Evolutionary conservation across 2,888 invertebrate genomes (phyloP), one percentile per base, ranked within the genome.

Genomic region (Chloromyia formosa): DNA sequence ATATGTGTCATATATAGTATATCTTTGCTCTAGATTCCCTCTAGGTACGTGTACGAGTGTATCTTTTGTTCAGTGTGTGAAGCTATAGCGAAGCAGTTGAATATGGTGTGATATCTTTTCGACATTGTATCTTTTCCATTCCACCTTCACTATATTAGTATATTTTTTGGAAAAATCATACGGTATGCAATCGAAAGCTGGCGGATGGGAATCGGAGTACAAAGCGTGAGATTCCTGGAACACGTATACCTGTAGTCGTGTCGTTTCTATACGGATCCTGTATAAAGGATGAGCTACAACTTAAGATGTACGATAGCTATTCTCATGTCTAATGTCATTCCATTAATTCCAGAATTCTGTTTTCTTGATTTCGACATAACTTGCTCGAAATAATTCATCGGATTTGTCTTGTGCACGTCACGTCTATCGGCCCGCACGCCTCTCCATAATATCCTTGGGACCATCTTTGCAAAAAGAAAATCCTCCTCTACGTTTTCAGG

Each of bases 261-360:
- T 5, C 2, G 27, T 62, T 40, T 62, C 62, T 62, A 23, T 40
- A 62, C 16, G 62, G 40, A 62, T 62, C 62, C 27, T 7, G 27
- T 40, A 62, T 62, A 62, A 62, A 62, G 18, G 35, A 62, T 62
- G 62, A 40, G 27, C 27, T 4, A 23, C 2, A 62, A 23, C 40
- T 62, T 27, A 62, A n/a, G 40, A 62, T 40, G 10, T 22, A 62
- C 27, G 62, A 62, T 62, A 62, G 10, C 62, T 40, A 16, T 40
- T 62, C 62, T 14, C 40, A 40, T 40, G 62, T 40, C 62, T 62
- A 62, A 62, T 62, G 62, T 40, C 62, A 62, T 62, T 62, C 62
- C 62, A 62, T 62, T 62, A 62, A 62, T 62, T 62, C 62, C 62
- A 62, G 62, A 62, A 62, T 62, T 62, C 40, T 40, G 62, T 62